Conservation (phyloP, 1,140 invertebrate species). For the Trichomalopsis sarcophagae region DNA sequence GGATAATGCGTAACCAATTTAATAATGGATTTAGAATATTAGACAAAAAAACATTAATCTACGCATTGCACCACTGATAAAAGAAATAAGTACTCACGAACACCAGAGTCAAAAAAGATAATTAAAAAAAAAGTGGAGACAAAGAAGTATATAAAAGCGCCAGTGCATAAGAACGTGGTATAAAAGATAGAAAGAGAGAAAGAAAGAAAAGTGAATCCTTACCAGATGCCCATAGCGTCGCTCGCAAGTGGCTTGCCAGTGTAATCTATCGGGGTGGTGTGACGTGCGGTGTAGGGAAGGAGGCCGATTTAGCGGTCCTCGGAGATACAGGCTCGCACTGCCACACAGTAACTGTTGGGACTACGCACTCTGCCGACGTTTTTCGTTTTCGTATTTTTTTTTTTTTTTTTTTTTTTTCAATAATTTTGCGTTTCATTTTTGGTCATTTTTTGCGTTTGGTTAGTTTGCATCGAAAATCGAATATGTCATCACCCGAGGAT, state of each 20-base stretch:
- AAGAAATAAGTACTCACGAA: not conserved
- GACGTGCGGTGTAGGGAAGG: slow-evolving; percentile 74
- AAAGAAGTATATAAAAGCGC: slow-evolving; percentile 26
- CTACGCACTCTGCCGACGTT: slow-evolving; percentile 69
- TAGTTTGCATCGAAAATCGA: not conserved
- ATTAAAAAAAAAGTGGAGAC: not conserved
- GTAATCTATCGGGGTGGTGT: slow-evolving; percentile 74
- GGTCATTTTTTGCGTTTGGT: slow-evolving; percentile 25
- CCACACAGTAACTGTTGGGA: slow-evolving; percentile 75
- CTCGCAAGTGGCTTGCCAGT: slow-evolving; percentile 70
- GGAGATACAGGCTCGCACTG: slow-evolving; percentile 75
- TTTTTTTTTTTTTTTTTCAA: slow-evolving; percentile 26
- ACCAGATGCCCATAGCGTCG: slow-evolving; percentile 71
- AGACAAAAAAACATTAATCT: not conserved
- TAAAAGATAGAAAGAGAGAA: slow-evolving; percentile 54
- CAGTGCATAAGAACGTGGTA: slow-evolving; percentile 44
- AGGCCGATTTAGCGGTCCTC: slow-evolving; percentile 75
- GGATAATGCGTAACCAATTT: no score
- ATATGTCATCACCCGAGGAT: slow-evolving; percentile 11
- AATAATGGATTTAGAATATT: no score
- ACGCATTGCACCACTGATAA: not conserved
- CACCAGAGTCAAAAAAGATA: not conserved
- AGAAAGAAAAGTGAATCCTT: slow-evolving; percentile 67
- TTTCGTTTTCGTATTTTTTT: slow-evolving; percentile 38
- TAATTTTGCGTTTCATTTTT: not conserved